Evolutionary conservation across 2,113 vertebrate genomes (phyloP).

Genomic region (Manacus vitellinus): DNA sequence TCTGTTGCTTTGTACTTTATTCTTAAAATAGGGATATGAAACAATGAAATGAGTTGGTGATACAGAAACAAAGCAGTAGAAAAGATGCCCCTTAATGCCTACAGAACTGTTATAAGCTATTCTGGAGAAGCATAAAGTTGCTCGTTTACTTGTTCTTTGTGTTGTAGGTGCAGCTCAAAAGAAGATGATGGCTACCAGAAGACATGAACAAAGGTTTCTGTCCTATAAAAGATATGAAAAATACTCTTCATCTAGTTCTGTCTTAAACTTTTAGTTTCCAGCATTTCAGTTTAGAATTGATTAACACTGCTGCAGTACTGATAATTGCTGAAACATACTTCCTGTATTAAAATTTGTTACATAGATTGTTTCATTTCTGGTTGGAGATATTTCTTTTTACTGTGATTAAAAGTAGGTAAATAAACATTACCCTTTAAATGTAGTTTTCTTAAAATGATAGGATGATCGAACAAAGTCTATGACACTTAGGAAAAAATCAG

Average conservation of each 20-base stretch:
- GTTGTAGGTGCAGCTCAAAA: constrained; percentile 89
- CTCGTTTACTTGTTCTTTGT: constrained; percentile 92
- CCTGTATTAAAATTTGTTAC: constrained; percentile 22
- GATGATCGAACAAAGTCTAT: neutral
- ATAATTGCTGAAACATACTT: constrained; percentile 29
- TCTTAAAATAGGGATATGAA: constrained; percentile 45
- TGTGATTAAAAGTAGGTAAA: neutral
- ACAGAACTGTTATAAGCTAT: constrained; percentile 69
- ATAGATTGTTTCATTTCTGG: neutral
- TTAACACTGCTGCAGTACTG: constrained; percentile 33
- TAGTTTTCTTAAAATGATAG: neutral
- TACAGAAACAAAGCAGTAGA: constrained; percentile 69
- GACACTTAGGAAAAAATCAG: neutral
- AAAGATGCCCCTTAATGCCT: constrained; percentile 76
- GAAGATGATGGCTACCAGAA: constrained; percentile 85
- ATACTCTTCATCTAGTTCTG: constrained; percentile 65
- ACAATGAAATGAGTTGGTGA: constrained; percentile 57
- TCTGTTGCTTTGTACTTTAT: constrained; percentile 66
- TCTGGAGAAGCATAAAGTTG: constrained; percentile 82
- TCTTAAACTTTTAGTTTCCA: constrained; percentile 73
- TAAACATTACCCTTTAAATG: neutral
- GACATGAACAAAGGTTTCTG: constrained; percentile 90
- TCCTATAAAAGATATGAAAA: constrained; percentile 78
- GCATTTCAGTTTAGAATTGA: constrained; percentile 62
- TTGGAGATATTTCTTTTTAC: neutral